Evolutionary conservation across 2,113 vertebrate species (phyloP).

Genomic region (Rutilus rutilus): DNA sequence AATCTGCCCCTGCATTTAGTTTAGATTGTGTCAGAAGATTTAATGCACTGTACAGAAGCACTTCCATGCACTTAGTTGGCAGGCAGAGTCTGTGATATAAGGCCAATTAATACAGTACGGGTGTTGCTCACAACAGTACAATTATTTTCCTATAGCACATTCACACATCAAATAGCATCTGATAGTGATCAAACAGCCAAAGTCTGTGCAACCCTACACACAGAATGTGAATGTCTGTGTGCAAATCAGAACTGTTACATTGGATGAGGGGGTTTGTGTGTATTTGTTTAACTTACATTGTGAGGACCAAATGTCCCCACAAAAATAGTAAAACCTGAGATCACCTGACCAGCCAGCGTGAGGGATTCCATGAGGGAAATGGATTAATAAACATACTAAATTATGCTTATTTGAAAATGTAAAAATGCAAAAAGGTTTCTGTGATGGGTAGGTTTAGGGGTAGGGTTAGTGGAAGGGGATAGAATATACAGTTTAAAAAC

Average conservation of each 20-base stretch:
- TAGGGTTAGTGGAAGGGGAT: no score
- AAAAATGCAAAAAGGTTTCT: no score
- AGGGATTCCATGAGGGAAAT: no score
- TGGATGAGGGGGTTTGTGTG: neutral
- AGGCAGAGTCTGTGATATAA: neutral
- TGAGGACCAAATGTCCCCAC: no score
- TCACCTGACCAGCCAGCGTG: no score
- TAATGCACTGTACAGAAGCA: neutral
- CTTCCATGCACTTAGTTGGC: neutral
- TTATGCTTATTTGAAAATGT: no score
- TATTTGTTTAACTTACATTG: no score
- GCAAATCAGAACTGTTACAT: constrained; percentile 4
- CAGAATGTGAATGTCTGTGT: constrained; percentile 13
- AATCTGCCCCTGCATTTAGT: neutral
- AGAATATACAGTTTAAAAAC: no score
- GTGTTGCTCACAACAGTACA: neutral
- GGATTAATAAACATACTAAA: no score
- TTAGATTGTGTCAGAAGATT: neutral
- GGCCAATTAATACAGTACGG: neutral
- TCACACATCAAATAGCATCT: constrained; percentile 22
- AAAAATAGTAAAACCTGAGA: no score
- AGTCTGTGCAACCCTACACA: neutral
- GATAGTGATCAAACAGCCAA: constrained; percentile 26
- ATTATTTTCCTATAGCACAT: neutral
- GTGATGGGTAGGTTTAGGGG: no score